phyloP scores from a whole-genome alignment of 2,888 invertebrate species.

The Abscondita cerata region DNA sequence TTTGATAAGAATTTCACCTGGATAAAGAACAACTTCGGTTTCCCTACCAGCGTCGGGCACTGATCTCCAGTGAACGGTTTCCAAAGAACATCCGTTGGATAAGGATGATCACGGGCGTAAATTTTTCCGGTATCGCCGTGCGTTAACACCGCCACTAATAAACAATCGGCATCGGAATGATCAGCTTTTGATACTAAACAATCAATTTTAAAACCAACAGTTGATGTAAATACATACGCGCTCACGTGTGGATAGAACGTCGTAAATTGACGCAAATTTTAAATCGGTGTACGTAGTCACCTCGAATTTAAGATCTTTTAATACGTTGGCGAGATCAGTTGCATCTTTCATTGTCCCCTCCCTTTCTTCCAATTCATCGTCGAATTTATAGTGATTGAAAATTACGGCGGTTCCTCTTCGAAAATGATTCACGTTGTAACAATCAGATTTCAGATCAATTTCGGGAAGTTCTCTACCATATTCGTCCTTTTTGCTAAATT shows the following conservation, averaged over 20 bases:
- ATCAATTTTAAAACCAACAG: too few species aligned
- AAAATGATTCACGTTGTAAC: conserved; percentile 71
- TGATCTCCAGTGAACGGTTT: conserved; percentile 65
- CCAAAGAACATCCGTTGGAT: conserved; percentile 67
- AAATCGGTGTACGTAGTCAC: conserved; percentile 74
- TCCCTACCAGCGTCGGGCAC: conserved; percentile 68
- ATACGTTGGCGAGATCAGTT: conserved; percentile 70
- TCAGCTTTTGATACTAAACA: conserved; percentile 60
- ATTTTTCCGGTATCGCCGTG: conserved; percentile 70
- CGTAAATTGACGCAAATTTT: conserved; percentile 69
- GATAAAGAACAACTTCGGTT: conserved; percentile 76
- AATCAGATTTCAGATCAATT: conserved; percentile 17
- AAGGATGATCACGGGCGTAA: conserved; percentile 65
- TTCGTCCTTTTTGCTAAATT: too few species aligned
- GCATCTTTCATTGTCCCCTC: conserved; percentile 87
- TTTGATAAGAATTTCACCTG: conserved; percentile 55
- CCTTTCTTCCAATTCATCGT: conserved; percentile 70
- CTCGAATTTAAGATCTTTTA: conserved; percentile 72
- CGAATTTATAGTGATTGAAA: conserved; percentile 87
- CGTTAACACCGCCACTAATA: conserved; percentile 67
- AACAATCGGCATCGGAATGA: conserved; percentile 67
- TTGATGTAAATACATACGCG: conserved; percentile 29
- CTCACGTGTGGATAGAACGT: conserved; percentile 69
- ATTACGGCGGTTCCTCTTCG: conserved; percentile 84
- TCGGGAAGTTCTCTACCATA: too few species aligned